Evolutionary conservation across 2,113 vertebrate genomes (phyloP).

Genomic region (Siniperca knerii): DNA sequence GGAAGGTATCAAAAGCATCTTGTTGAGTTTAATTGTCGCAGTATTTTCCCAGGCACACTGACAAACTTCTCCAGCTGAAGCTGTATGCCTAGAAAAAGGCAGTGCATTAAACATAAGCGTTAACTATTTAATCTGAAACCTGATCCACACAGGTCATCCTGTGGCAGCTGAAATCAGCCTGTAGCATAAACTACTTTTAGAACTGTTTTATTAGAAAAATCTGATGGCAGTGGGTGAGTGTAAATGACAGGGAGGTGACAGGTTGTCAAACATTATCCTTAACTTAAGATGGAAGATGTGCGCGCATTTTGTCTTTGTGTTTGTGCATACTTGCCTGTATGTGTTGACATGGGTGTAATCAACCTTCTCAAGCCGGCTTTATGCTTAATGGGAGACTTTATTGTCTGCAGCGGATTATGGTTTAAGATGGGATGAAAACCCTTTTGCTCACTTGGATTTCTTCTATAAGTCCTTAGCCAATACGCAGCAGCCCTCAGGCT

Average conservation of each 20-base stretch:
- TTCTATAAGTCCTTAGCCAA: slow-evolving; percentile 44
- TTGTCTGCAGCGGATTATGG: slow-evolving; percentile 72
- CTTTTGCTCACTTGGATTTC: slow-evolving; percentile 65
- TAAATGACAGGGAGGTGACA: slow-evolving; percentile 53
- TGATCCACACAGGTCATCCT: slow-evolving; percentile 44
- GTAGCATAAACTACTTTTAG: slow-evolving; percentile 56
- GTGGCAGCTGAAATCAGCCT: slow-evolving; percentile 48
- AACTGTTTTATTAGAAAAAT: slow-evolving; percentile 53
- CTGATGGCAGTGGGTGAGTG: slow-evolving; percentile 8
- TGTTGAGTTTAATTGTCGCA: background rate
- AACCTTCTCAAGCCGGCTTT: slow-evolving; percentile 57
- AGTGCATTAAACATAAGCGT: slow-evolving; percentile 50
- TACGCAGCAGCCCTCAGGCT: slow-evolving; percentile 37
- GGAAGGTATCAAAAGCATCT: background rate
- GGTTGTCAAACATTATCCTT: slow-evolving; percentile 49
- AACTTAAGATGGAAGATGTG: slow-evolving; percentile 35
- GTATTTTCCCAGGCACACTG: slow-evolving; percentile 30
- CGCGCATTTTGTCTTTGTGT: slow-evolving; percentile 29
- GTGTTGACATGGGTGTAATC: slow-evolving; percentile 73
- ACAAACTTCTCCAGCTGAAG: background rate
- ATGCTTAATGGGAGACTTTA: slow-evolving; percentile 68
- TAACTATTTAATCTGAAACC: slow-evolving; percentile 70
- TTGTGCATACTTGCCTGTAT: slow-evolving; percentile 21
- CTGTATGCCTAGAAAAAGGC: slow-evolving; percentile 6
- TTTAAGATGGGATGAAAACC: slow-evolving; percentile 73